Base-by-base conservation (phyloP, 64 coral and sea anemone genomes). In the Actinia equina region DNA sequence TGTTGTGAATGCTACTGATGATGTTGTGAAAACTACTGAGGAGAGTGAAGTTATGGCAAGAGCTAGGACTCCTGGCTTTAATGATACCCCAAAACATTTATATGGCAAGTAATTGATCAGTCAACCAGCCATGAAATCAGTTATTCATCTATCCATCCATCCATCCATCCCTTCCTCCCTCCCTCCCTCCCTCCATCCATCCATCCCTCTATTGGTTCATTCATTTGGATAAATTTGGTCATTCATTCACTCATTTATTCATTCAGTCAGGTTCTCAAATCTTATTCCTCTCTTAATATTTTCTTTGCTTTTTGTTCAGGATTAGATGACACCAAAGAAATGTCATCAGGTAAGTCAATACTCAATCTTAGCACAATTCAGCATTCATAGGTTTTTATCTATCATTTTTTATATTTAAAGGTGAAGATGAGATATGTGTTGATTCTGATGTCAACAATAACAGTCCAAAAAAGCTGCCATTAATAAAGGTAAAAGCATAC, bases 11-110 rank as follows among this genome's bases (percentile, higher is more conserved):
- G 16, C 19, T 16, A 22, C 26, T 52, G 69, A 71, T 45, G 15
- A 44, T 17, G 52, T 59, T 17, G 52, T 59, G 46, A 43, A 44
- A 86, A 64, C 7, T 61, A 86, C 85, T 74, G 69, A 74, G 25
- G 23, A 27, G 42, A 46, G 37, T 70, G 70, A 52, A 46, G 86
- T 77, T 26, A 87, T 87, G 86, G 86, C 86, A 26, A 76, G 86
- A 17, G 59, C 86, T 76, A 87, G 76, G 52, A 77, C 70, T 30
- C 20, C 70, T 52, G 55, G 77, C 30, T 79, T 88, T 49, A 88
- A 82, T 61, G 87, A 88, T 41, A 88, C 87, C 3, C 87, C 87
- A 5, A 77, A 88, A 27, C 77, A 88, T 81, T 88, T 88, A n/a
- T 88, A 88, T 62, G 87, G 87, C 82, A 62, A 43, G 87, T 81